Conservation (phyloP, 64 coral and sea anemone species). For the Acropora tenuis region DNA sequence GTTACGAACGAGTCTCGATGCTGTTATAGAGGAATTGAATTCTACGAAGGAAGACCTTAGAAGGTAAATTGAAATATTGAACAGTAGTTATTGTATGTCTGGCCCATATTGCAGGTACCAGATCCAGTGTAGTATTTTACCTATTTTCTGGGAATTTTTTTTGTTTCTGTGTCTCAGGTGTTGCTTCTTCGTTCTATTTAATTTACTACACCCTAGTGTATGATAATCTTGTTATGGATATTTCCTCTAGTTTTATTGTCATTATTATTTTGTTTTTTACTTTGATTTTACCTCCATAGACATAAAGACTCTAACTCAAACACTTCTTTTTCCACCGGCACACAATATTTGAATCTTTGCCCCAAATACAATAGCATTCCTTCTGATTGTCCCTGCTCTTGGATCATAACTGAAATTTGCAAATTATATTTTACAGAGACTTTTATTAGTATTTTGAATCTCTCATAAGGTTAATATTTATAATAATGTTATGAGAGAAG, state of each 20-base stretch:
- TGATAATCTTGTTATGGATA: no score
- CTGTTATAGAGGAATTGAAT: constrained; percentile 75
- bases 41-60: constrained; percentile 79
- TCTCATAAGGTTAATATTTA: no score
- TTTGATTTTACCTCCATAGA: neutral
- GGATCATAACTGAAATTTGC: no score
- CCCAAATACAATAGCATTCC: no score
- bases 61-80: constrained; percentile 45
- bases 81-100: no score
- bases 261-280: neutral
- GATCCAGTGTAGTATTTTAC: neutral
- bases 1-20: constrained; percentile 73
- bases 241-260: no score
- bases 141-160: neutral
- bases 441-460: no score
- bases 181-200: neutral
- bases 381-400: no score
- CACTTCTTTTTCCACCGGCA: neutral
- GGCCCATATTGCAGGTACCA: neutral
- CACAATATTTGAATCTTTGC: neutral
- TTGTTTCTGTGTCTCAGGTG: neutral
- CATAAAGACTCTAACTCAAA: neutral
- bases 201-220: no score
- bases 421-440: no score
- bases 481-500: no score